Evolutionary conservation across 2,113 vertebrate species (phyloP).

Genomic region (Phylloscopus trochiloides): DNA sequence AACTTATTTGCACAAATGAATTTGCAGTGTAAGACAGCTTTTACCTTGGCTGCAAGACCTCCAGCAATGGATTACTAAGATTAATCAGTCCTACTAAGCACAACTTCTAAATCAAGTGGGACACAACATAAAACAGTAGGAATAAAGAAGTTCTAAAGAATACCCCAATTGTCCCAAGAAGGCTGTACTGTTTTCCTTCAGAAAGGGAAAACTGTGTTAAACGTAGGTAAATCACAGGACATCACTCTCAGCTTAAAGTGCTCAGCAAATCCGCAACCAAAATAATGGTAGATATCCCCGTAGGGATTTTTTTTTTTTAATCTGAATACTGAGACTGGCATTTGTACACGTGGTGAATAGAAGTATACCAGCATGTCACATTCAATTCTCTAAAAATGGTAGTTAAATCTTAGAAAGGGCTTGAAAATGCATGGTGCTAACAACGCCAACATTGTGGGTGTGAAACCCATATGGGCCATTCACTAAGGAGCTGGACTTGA

Average conservation of each 20-base stretch:
- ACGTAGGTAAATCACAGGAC: background rate
- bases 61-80: background rate
- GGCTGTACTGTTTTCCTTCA: background rate
- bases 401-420: background rate
- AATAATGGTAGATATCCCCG: background rate
- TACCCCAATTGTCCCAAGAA: background rate
- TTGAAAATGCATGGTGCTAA: background rate
- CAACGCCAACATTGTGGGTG: accelerated
- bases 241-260: background rate
- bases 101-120: background rate
- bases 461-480: background rate
- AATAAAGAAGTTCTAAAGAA: background rate
- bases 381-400: background rate
- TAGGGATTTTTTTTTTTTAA: background rate
- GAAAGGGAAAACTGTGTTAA: background rate
- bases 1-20: background rate
- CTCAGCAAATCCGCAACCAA: background rate
- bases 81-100: background rate
- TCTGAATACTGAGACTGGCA: background rate
- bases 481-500: background rate
- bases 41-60: background rate
- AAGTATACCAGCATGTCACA: accelerated
- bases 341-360: background rate
- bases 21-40: background rate
- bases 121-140: background rate